Conservation (phyloP, 2,113 vertebrate species). For the Thalassoma bifasciatum region DNA sequence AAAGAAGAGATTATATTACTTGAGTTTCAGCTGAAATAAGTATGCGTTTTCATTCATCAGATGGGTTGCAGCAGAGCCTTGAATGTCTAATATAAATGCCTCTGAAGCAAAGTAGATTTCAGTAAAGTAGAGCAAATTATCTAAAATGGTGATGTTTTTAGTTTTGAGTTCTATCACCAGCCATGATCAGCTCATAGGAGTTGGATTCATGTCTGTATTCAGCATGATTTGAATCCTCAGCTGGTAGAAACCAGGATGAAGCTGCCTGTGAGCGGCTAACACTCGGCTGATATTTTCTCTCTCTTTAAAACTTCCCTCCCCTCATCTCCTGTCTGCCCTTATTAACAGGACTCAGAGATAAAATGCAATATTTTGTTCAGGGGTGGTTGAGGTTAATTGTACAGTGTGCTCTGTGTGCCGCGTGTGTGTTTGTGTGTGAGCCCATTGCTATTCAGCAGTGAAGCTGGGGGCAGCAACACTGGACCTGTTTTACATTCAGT, state of each 20-base stretch:
- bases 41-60: too few species aligned
- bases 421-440: neutral
- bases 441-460: conserved; percentile 19
- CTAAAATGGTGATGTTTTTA: too few species aligned
- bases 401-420: conserved; percentile 1
- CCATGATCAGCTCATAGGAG: neutral
- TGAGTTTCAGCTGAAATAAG: too few species aligned
- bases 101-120: too few species aligned
- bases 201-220: conserved; percentile 10
- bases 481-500: conserved; percentile 52
- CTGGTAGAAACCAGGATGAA: conserved; percentile 5
- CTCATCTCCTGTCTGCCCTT: conserved; percentile 15
- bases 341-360: conserved; percentile 10
- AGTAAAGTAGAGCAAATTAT: too few species aligned
- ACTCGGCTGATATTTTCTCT: neutral
- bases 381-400: conserved; percentile 43
- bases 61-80: too few species aligned
- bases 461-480: neutral
- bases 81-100: too few species aligned
- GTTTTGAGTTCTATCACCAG: too few species aligned
- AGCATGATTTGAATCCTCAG: neutral
- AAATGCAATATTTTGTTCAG: conserved; percentile 39
- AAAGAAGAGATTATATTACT: too few species aligned
- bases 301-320: conserved; percentile 2
- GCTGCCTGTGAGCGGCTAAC: neutral